Percentiles rank a stretch among this genome's conserved stretches.
Conservation (phyloP, 2,113 vertebrate species). For the Scalopus aquaticus region DNA sequence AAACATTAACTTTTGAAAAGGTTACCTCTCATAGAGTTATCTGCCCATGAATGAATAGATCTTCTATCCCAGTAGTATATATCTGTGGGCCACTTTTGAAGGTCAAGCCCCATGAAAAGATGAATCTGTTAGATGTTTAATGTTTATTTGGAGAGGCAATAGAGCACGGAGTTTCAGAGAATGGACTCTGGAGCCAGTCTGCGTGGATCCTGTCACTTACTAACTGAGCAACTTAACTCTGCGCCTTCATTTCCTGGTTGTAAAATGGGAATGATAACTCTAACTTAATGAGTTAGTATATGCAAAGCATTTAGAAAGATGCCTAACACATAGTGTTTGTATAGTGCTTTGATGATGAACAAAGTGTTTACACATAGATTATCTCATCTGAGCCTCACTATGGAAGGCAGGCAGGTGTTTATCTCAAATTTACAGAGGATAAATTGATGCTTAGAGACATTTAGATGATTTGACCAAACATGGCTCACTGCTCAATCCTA, state of each 20-base stretch:
- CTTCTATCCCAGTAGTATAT: not conserved
- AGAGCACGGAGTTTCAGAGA: not conserved
- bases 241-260: not conserved
- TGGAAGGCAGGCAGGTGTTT: not conserved
- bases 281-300: not conserved
- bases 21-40: not conserved
- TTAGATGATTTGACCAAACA: not conserved
- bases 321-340: not conserved
- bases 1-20: conserved; percentile 32
- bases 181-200: not conserved
- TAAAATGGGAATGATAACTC: conserved; percentile 24
- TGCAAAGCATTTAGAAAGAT: conserved; percentile 15
- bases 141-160: not conserved
- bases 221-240: not conserved
- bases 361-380: conserved; percentile 35
- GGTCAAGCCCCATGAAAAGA: not conserved
- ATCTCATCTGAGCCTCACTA: conserved; percentile 18
- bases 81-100: not conserved
- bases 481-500: not conserved
- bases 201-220: not conserved
- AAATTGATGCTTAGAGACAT: conserved; percentile 34
- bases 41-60: not conserved
- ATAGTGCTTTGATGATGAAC: conserved; percentile 36
- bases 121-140: not conserved
- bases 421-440: conserved; percentile 35